A percentile compares a stretch with the other conserved stretches of the same genome.
Evolutionary conservation across 2,888 invertebrate genomes (phyloP).

Genomic region (Lepidochitona cinerea): DNA sequence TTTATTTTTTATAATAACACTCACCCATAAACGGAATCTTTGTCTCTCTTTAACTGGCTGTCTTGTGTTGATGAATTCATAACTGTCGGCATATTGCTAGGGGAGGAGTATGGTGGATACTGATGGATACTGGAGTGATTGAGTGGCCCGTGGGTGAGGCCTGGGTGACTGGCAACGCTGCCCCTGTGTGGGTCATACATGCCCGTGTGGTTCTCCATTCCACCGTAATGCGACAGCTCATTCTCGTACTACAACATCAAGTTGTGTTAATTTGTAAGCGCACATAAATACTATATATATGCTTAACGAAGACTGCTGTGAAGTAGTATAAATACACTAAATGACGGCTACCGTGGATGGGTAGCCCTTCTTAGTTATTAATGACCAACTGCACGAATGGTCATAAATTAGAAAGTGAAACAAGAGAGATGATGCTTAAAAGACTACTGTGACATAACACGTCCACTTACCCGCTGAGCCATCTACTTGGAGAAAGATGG

Average conservation of each 20-base stretch:
- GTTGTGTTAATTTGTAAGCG: no score
- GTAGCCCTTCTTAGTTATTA: no score
- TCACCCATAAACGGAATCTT: constrained; percentile 99
- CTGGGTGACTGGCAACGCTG: background rate
- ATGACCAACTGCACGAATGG: background rate
- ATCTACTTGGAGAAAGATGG: constrained; percentile 35
- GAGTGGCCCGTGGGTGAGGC: constrained; percentile 19
- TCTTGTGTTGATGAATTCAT: constrained; percentile 58
- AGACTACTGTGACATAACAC: background rate
- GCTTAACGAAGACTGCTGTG: no score
- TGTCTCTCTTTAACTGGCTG: constrained; percentile 84
- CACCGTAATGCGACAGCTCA: constrained; percentile 58
- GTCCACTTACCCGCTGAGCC: constrained; percentile 58
- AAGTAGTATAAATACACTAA: background rate
- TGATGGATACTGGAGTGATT: constrained; percentile 55
- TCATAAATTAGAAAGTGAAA: constrained; percentile 1
- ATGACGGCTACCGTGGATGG: background rate
- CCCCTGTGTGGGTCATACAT: constrained; percentile 56
- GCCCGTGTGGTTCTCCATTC: constrained; percentile 30
- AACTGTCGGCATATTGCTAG: constrained; percentile 39
- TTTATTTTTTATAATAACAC: no score
- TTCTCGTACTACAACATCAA: constrained; percentile 62
- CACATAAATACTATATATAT: constrained; percentile 24
- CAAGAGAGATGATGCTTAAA: background rate
- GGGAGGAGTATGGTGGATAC: constrained; percentile 54